These are phyloP conservation scores for Athrips mouffetella DNA, from an alignment of 2,888 invertebrate genomes.

Conservation along the genomic window DNA sequence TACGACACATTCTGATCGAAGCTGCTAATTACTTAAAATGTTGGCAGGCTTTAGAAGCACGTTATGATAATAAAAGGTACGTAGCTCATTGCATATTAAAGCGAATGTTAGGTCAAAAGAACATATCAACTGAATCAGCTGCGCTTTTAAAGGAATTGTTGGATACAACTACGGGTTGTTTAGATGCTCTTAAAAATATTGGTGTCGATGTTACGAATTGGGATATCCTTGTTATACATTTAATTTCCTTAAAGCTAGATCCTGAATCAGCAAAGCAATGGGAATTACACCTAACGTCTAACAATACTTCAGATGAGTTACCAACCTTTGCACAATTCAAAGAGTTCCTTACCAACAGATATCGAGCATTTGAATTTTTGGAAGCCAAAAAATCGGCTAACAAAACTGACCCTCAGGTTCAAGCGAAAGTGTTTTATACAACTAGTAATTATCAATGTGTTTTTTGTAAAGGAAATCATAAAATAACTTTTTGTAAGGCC, in stretches of 20 bases:
- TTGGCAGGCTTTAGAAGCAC: conserved; percentile 22
- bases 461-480: conserved; percentile 27
- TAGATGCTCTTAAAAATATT: conserved; percentile 18
- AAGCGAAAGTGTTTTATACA: no score
- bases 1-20: conserved; percentile 23
- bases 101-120: conserved; percentile 14
- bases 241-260: conserved; percentile 23
- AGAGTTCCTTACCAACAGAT: conserved; percentile 24
- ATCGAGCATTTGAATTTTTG: conserved; percentile 25
- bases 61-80: conserved; percentile 27
- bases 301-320: conserved; percentile 18
- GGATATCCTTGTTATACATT: conserved; percentile 27
- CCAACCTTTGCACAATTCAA: conserved; percentile 25
- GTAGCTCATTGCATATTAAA: conserved; percentile 17
- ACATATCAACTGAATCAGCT: conserved; percentile 14
- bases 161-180: conserved; percentile 19
- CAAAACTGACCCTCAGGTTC: no score
- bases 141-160: conserved; percentile 18
- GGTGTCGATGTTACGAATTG: conserved; percentile 19
- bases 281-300: conserved; percentile 20
- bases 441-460: no score
- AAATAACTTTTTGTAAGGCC: conserved; percentile 24
- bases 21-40: conserved; percentile 22
- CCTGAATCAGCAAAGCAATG: conserved; percentile 23
- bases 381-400: conserved; percentile 14